Percentiles rank a stretch among this genome's conserved stretches.
Conservation (phyloP, 2,797 vertebrate species). For the Bradypodion ventrale region DNA sequence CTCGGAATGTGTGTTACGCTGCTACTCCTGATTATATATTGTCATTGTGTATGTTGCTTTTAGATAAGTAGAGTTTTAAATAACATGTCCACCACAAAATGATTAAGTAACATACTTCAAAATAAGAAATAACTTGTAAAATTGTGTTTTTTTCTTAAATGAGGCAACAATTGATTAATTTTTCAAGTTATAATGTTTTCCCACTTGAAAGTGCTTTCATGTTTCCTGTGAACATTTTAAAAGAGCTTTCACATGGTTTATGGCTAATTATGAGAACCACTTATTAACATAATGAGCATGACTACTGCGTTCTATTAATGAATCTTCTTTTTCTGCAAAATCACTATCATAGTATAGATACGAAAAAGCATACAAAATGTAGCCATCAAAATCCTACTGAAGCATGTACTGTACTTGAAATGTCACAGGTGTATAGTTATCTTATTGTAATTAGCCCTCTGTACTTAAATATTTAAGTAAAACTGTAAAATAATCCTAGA, state of each 20-base stretch:
- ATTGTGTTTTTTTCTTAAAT: conserved; percentile 45
- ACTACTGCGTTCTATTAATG: conserved; percentile 26
- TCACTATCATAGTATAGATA: not conserved
- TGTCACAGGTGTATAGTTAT: not conserved
- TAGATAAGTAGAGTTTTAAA: conserved; percentile 27
- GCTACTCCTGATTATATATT: conserved; percentile 10
- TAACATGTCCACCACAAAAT: conserved; percentile 13
- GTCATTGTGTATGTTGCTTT: conserved; percentile 24
- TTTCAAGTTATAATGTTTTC: conserved; percentile 47
- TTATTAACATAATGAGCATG: conserved; percentile 10
- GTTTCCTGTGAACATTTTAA: conserved; percentile 40
- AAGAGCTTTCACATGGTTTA: conserved; percentile 26
- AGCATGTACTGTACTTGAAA: conserved; percentile 8
- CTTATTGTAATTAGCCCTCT: conserved; percentile 35
- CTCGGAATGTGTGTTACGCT: conserved; percentile 21
- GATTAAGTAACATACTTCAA: conserved; percentile 9
- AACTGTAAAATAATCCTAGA: conserved; percentile 12
- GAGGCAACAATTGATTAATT: conserved; percentile 46
- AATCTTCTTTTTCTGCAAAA: not conserved
- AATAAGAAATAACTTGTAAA: conserved; percentile 45
- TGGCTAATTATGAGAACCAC: conserved; percentile 42
- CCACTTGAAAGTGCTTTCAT: conserved; percentile 37
- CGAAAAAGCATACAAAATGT: conserved; percentile 15
- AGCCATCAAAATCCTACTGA: conserved; percentile 37
- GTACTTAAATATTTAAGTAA: conserved; percentile 47